These are phyloP conservation scores for Pardosa pseudoannulata DNA, from an alignment of 2,888 invertebrate species.

Conservation along the genomic window DNA sequence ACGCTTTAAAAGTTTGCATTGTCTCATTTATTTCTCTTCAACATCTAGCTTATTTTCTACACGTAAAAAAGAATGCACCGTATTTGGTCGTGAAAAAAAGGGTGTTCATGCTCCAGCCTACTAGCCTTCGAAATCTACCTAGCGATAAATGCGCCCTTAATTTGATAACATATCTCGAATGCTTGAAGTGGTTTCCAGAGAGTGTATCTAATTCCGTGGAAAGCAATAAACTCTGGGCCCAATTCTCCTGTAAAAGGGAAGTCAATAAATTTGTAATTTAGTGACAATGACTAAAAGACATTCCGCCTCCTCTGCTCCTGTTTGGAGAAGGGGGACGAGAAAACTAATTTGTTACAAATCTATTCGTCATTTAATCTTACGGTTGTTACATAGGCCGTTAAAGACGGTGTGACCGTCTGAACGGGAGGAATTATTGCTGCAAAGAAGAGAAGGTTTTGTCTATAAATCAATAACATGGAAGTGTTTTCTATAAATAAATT, in stretches of 20 bases:
- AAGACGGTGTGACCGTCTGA: too few species aligned
- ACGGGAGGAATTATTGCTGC: too few species aligned
- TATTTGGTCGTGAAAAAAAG: too few species aligned
- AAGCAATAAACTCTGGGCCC: constrained; percentile 43
- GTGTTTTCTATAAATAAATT: too few species aligned
- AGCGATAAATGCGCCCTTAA: not conserved
- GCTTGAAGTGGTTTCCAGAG: not conserved
- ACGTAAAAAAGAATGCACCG: too few species aligned
- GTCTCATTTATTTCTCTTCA: too few species aligned
- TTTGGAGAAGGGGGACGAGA: not conserved
- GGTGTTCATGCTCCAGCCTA: too few species aligned
- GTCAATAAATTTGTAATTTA: constrained; percentile 46
- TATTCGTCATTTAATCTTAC: not conserved
- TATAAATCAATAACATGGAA: too few species aligned
- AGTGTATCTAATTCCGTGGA: constrained; percentile 39
- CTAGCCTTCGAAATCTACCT: too few species aligned
- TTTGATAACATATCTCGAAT: not conserved
- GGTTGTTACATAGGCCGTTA: not conserved
- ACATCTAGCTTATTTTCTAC: too few species aligned
- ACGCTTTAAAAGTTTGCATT: too few species aligned
- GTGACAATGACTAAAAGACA: constrained; percentile 26
- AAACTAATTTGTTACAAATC: not conserved
- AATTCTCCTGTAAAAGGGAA: constrained; percentile 36
- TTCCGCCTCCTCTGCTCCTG: not conserved
- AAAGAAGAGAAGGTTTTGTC: too few species aligned